Conservation (phyloP, 37 sponge, comb jelly and placozoan species). For the Aplysina aerophoba region DNA sequence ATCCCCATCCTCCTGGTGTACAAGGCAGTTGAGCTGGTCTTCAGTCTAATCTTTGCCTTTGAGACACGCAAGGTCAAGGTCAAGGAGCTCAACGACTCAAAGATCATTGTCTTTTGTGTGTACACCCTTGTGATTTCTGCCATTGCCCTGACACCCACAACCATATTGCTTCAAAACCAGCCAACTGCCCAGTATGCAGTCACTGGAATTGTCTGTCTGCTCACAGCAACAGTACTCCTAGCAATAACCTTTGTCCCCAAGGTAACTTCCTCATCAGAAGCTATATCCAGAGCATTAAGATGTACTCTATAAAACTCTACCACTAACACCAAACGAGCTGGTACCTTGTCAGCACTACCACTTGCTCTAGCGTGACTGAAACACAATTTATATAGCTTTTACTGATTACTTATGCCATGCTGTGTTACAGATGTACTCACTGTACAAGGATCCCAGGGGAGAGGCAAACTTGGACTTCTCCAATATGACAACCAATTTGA, state of each 20-base stretch:
- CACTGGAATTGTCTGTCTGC: constrained; percentile 35
- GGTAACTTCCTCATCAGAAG: no score
- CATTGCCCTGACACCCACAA: constrained; percentile 51
- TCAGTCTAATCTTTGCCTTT: constrained; percentile 67
- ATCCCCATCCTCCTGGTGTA: constrained; percentile 46
- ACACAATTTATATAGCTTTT: no score
- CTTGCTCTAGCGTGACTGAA: no score
- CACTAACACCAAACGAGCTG: no score
- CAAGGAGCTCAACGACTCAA: constrained; percentile 64
- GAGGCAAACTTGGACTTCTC: constrained; percentile 7
- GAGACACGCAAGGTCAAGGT: constrained; percentile 70
- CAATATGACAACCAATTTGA: constrained; percentile 2
- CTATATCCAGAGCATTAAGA: no score
- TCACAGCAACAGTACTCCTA: constrained; percentile 24
- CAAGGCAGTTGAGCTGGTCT: constrained; percentile 54
- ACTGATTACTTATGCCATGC: neutral
- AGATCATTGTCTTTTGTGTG: constrained; percentile 58
- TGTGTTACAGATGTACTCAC: neutral
- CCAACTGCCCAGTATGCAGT: constrained; percentile 45
- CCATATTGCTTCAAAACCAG: constrained; percentile 34
- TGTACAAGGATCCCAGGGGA: constrained; percentile 22
- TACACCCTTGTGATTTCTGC: constrained; percentile 64
- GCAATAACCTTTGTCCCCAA: constrained; percentile 40
- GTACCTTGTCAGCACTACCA: no score
- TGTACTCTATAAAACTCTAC: no score